Percentiles rank a stretch among this genome's conserved stretches.
These are phyloP conservation scores for Hiodon alosoides DNA, from an alignment of 2,113 vertebrate genomes.

Conservation along the genomic window DNA sequence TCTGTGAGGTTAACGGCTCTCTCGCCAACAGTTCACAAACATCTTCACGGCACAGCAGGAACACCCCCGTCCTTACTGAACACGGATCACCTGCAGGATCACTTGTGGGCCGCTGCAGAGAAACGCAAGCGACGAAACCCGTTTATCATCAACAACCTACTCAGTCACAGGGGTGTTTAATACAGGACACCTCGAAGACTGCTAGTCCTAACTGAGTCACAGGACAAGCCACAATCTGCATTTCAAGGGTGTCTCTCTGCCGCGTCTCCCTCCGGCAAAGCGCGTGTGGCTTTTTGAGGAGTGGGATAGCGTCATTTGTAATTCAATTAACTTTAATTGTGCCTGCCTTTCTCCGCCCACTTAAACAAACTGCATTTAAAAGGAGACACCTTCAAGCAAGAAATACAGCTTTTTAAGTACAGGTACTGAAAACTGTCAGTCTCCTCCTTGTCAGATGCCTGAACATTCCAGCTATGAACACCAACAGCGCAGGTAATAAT, in stretches of 20 bases:
- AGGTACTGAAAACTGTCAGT: slow-evolving; percentile 24
- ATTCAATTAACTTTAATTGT: slow-evolving; percentile 39
- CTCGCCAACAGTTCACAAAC: slow-evolving; percentile 42
- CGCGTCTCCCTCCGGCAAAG: slow-evolving; percentile 40
- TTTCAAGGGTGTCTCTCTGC: slow-evolving; percentile 23
- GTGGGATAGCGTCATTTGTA: slow-evolving; percentile 45
- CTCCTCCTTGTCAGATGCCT: slow-evolving; percentile 13
- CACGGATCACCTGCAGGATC: slow-evolving; percentile 60
- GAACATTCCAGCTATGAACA: not conserved
- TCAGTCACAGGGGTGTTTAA: not conserved
- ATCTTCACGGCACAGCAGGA: slow-evolving; percentile 47
- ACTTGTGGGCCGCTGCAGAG: slow-evolving; percentile 52
- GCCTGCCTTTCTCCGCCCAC: slow-evolving; percentile 31
- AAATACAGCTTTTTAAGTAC: slow-evolving; percentile 17
- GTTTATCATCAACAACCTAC: slow-evolving; percentile 5
- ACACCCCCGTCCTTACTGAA: slow-evolving; percentile 55
- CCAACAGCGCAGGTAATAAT: not conserved
- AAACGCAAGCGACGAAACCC: slow-evolving; percentile 47
- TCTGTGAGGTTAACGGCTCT: slow-evolving; percentile 30
- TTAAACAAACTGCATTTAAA: slow-evolving; percentile 19
- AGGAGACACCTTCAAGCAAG: slow-evolving; percentile 12
- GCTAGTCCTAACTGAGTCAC: slow-evolving; percentile 9
- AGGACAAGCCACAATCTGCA: slow-evolving; percentile 60
- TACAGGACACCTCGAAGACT: slow-evolving; percentile 9
- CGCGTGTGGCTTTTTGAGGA: slow-evolving; percentile 49